A percentile compares a stretch with the other conserved stretches of the same genome.
Evolutionary conservation across 2,797 vertebrate genomes (phyloP).

Genomic region (Meda fulgida): DNA sequence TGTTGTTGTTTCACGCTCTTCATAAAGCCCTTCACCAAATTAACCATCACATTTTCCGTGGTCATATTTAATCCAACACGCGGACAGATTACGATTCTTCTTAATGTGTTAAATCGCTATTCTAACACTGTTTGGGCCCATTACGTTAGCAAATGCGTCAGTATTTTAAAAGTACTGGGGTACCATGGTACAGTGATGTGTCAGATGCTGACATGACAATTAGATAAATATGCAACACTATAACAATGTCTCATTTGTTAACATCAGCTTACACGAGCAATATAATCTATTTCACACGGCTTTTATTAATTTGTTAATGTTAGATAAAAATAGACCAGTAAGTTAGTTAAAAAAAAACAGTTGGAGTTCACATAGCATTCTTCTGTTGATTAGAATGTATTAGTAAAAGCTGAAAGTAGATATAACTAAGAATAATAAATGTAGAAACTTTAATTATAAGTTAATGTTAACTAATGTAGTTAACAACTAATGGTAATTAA

Average conservation of each 20-base stretch:
- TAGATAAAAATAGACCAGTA: background rate
- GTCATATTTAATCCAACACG: background rate
- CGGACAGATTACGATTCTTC: background rate
- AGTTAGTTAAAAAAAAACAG: background rate
- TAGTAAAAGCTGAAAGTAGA: background rate
- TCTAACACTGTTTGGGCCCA: background rate
- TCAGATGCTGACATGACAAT: background rate
- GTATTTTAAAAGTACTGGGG: background rate
- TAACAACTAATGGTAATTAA: too few relatives aligned
- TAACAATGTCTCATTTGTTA: background rate
- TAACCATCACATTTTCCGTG: background rate
- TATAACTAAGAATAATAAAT: background rate
- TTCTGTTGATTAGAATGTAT: background rate
- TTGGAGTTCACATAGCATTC: background rate
- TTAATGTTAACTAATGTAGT: background rate
- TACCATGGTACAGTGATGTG: background rate
- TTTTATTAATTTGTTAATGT: background rate
- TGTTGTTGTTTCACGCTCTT: constrained; percentile 28
- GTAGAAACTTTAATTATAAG: background rate
- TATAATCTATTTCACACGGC: too few relatives aligned
- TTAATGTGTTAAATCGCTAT: background rate
- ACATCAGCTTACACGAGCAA: too few relatives aligned
- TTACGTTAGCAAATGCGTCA: constrained; percentile 24
- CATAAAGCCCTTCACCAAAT: background rate
- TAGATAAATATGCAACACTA: background rate